Base-by-base conservation (phyloP, 1,140 invertebrate genomes). In the Tetramorium parvispinum region DNA sequence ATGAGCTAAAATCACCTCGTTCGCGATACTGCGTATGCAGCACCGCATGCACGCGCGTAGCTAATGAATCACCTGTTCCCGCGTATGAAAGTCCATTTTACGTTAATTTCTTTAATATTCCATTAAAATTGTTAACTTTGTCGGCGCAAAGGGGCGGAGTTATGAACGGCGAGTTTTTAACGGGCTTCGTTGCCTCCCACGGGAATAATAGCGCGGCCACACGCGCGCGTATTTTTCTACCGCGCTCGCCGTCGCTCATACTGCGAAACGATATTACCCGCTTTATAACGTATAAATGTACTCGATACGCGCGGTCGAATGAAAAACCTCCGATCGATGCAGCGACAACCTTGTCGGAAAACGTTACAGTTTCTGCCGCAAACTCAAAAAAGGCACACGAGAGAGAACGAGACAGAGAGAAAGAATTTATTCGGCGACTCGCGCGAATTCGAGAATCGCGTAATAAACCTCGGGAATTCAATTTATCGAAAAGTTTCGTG, bases 81-180 rank as follows among this genome's bases (percentile, higher is more conserved):
- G 55, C 79, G 53, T 75, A 83, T 83, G 68, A 75, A 83, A 75
- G 68, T 43, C 79, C 68, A 59, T 75, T 83, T 75, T 49, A 55
- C 53, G 79, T 75, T 83, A 83, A 83, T 83, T 73, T 83, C 68
- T 83, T 83, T 83, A 75, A 83, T 83, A 75, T 83, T 59, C 79
- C 68, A 83, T 83, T 83, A 73, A 82, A 82, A 73, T 59, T 43
- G 53, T 75, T 83, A 83, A 83, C 79, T 59, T 75, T 37, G 79
- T 53, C 79, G 77, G 40, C 40, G 53, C 21, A 40, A 43, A 61
- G 21, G 18, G 40, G 43, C 40, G 53, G 53, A 32, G 73, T 49
- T 59, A 43, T 8, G 75, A 13, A 16, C 57, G 71, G 76, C 65
- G 40, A 10, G 40, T 59, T 83, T 83, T 75, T 71, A 81, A 71